phyloP scores from a whole-genome alignment of 2,797 vertebrate genomes.

The Poecilia wingei region DNA sequence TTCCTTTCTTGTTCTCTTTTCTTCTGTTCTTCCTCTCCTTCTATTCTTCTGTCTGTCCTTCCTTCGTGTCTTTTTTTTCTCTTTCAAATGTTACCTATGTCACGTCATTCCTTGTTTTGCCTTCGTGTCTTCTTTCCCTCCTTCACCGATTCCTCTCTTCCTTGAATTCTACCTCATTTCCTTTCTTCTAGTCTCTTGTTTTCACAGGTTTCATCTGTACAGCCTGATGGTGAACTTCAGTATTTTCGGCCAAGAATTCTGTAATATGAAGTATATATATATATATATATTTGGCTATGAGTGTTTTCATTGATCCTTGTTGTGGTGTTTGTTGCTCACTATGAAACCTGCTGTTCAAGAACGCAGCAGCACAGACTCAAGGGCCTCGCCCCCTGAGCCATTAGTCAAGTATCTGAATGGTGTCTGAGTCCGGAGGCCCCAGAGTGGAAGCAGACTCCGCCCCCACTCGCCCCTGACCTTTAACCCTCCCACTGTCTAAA shows the following conservation, averaged over 20 bases:
- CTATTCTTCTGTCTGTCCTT: not conserved
- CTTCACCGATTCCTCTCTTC: not conserved
- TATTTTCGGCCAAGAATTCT: not conserved
- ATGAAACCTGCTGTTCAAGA: constrained; percentile 26
- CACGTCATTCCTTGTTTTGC: not conserved
- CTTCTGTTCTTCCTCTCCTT: not conserved
- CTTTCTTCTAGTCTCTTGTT: not conserved
- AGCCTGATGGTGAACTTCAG: not conserved
- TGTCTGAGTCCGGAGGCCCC: constrained; percentile 70
- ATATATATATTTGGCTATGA: too few relatives aligned
- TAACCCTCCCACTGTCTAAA: constrained; percentile 75
- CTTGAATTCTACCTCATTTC: not conserved
- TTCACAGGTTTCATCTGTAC: not conserved
- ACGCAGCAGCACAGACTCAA: constrained; percentile 42
- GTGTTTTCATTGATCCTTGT: too few relatives aligned
- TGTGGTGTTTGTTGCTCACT: not conserved
- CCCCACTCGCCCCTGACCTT: constrained; percentile 73
- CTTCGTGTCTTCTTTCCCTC: not conserved
- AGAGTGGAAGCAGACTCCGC: constrained; percentile 66
- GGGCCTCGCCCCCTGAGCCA: constrained; percentile 62
- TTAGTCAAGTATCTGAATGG: constrained; percentile 77
- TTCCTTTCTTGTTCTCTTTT: not conserved
- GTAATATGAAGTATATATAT: not conserved
- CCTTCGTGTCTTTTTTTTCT: not conserved
- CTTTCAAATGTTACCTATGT: not conserved